Conservation (phyloP, 2,113 vertebrate species). For the Asarcornis scutulata region DNA sequence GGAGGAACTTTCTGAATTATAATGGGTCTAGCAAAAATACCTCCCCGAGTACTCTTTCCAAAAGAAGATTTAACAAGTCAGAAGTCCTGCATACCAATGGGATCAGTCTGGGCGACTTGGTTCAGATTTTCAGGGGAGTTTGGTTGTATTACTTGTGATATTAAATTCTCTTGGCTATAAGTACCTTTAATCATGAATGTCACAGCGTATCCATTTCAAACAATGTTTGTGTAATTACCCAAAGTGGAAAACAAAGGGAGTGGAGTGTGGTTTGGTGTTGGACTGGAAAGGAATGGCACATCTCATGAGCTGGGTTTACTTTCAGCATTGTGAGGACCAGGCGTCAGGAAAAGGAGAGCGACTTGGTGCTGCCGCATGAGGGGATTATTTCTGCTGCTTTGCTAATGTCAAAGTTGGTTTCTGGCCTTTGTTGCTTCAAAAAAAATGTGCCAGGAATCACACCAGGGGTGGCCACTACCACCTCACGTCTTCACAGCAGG, state of each 20-base stretch:
- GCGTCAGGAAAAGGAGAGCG: neutral
- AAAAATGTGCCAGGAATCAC: neutral
- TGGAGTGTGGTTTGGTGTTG: neutral
- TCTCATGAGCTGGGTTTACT: neutral
- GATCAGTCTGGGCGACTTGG: neutral
- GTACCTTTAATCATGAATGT: neutral
- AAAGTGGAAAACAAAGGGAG: neutral
- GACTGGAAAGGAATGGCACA: accelerated
- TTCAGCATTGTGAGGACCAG: neutral
- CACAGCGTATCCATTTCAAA: neutral
- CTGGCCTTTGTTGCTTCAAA: accelerated
- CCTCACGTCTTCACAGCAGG: accelerated
- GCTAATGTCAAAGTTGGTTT: neutral
- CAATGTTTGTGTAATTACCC: neutral
- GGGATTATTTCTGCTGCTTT: neutral
- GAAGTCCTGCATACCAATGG: neutral
- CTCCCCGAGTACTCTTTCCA: neutral
- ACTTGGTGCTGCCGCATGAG: neutral
- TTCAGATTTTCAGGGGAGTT: neutral
- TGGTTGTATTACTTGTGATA: neutral
- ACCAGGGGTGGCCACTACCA: accelerated
- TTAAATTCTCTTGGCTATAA: neutral
- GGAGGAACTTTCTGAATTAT: neutral
- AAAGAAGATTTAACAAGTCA: neutral
- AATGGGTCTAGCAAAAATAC: neutral